Conservation (phyloP, 2,888 invertebrate species). For the Calephelis perditalis region DNA sequence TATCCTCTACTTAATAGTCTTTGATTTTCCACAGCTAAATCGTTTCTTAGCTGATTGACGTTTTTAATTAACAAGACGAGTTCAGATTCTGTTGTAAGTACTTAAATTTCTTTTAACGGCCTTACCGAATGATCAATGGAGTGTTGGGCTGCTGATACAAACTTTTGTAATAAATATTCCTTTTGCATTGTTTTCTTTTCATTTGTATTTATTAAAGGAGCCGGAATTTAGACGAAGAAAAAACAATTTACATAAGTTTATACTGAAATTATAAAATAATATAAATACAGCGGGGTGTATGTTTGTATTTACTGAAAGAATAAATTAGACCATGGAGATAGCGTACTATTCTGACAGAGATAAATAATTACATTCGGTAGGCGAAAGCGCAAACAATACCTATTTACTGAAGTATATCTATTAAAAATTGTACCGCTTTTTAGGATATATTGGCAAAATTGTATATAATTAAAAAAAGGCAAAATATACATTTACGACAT, state of each 20-base stretch:
- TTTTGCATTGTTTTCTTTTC: background rate
- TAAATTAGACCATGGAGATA: too few species aligned
- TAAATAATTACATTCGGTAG: too few species aligned
- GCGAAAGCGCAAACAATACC: too few species aligned
- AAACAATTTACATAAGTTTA: conserved; percentile 1
- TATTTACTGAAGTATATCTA: too few species aligned
- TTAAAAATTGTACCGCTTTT: too few species aligned
- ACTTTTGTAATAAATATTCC: conserved; percentile 7
- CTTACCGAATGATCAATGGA: conserved; percentile 26
- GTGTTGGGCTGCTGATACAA: background rate
- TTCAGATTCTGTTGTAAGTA: conserved; percentile 39
- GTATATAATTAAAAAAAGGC: too few species aligned
- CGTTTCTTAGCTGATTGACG: conserved; percentile 53
- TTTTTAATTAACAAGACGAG: conserved; percentile 62
- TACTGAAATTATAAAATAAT: too few species aligned
- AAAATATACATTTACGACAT: too few species aligned
- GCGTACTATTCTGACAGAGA: too few species aligned
- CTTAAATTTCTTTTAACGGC: conserved; percentile 28
- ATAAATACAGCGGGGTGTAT: too few species aligned
- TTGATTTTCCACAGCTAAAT: conserved; percentile 41
- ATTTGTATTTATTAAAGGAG: background rate
- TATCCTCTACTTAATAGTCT: background rate
- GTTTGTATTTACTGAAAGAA: too few species aligned
- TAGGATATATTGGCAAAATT: too few species aligned
- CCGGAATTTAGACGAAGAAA: background rate